Evolutionary conservation across 2,797 vertebrate species (phyloP), one percentile per base, ranked within the genome.

Genomic region (Alectoris magna): DNA sequence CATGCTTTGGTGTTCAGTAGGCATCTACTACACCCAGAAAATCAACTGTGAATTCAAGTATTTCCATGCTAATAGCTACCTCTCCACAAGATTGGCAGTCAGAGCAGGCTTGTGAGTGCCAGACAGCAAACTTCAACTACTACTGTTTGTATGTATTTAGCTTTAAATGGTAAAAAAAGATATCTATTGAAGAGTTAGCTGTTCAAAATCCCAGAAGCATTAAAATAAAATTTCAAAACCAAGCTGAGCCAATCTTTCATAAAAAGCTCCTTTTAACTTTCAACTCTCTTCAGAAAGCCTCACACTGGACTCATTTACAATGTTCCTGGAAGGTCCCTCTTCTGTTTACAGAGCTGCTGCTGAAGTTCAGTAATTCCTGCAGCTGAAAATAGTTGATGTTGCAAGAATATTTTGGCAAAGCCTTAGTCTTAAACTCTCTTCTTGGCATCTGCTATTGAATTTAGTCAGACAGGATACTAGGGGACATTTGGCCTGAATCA

Each of bases 331-430:
- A 94, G 73, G 46, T 88, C 34, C 53, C 41, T 19, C 27, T 72
- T 74, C 62, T 85, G 18, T 81, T 94, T 69, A 94, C 87, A 92
- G 69, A 92, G 79, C 44, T 0, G 0, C 74, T 82, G 76, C 71
- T 90, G 55, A 93, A 93, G 76, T 39, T 63, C 59, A 59, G 77
- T 56, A 91, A 83, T 71, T 93, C 60, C 75, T 68, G 62, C 69
- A 92, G 81, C 62, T 91, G 92, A 91, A 95, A 93, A 89, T 18
- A 93, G 53, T 60, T 85, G 78, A 91, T 71, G 66, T 58, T 85
- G 75, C 51, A 89, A 53, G 62, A 87, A 64, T 74, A 69, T 77
- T 91, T 93, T 93, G 87, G 46, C 75, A 68, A 90, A 77, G 44
- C 17, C 81, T 27, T 46, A 80, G 58, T 53, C 73, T 85, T 74